Evolutionary conservation across 2,113 vertebrate species (phyloP), one percentile per base, ranked within the genome.

Genomic region (Phycodurus eques): DNA sequence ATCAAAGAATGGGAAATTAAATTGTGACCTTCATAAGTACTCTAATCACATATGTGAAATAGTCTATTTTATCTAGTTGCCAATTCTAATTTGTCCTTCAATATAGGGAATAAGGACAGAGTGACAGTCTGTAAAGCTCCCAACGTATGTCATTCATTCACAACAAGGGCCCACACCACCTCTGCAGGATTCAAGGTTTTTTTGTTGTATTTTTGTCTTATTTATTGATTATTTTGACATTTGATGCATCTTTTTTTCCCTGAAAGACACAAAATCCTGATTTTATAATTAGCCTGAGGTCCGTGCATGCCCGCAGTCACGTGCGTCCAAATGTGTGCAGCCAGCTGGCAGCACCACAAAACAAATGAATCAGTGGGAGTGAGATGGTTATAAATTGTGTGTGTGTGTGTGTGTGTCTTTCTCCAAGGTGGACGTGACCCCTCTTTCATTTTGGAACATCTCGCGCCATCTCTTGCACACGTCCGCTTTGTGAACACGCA

Each of bases 341-440:
- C 31, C 44, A 66, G 62, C 75, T 78, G 80, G 84, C 64, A 65
- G 74, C 43, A 20, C 14, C 68, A 54, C 65, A 81, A 77, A 70
- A 19, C 5, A 69, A 80, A 86, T 80, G 66, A 85, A 85, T 78
- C 80, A 78, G n/a, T 22, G 31, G 43, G 19, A 8, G 64, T 66
- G 64, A 27, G 44, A 66, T 22, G 64, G 67, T 68, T 56, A 85
- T 86, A 80, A 76, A 88, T 74, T 68, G 27, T 31, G 63, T 62
- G 39, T 49, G 54, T 8, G n/a, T n/a, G n/a, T 22, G 22, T 35
- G 46, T n/a, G 61, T 43, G 65, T 56, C 31, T 64, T 31, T 44
- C 67, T 75, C 78, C 73, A 87, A 78, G 78, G 76, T 85, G 67
- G 53, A 76, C 17, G 68, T 73, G 79, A 81, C 74, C 77, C 27